phyloP scores from a whole-genome alignment of 30 jellyfish, hydroid and myxozoan species.

The Sanderia malayensis region DNA sequence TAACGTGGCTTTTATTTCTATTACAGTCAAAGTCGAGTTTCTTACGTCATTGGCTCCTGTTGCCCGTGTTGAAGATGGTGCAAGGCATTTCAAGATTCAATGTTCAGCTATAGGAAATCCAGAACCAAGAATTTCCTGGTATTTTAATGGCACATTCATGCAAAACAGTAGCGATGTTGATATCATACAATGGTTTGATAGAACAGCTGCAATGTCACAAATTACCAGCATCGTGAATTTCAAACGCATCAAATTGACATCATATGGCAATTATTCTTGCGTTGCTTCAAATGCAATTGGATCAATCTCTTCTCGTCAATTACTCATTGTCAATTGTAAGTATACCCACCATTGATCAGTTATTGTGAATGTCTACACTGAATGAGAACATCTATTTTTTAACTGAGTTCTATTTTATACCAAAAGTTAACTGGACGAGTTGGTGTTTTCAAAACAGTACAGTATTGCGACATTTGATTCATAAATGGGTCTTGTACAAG shows the following conservation, averaged over 20 bases:
- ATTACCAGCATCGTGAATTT: conserved; percentile 18
- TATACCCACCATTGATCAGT: neutral
- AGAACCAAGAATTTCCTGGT: conserved; percentile 28
- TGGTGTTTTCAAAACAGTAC: neutral
- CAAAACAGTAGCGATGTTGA: neutral
- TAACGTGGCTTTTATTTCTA: too few relatives aligned
- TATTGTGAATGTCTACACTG: neutral
- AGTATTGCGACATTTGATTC: neutral
- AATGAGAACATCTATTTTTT: neutral
- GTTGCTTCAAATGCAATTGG: conserved; percentile 46
- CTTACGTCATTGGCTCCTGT: conserved; percentile 6
- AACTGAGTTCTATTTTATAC: neutral
- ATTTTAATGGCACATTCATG: conserved; percentile 18
- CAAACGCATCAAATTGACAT: conserved; percentile 4
- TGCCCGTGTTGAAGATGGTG: conserved; percentile 22
- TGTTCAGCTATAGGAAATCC: conserved; percentile 45
- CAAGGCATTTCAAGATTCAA: neutral
- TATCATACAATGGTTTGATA: neutral
- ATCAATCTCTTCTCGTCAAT: conserved; percentile 20
- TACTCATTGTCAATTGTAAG: conserved; percentile 47
- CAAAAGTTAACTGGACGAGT: neutral
- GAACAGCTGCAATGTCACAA: conserved; percentile 6
- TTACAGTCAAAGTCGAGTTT: conserved; percentile 38
- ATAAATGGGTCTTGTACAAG: neutral
- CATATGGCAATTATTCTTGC: conserved; percentile 56